Percentiles rank a stretch among this genome's conserved stretches.
These are phyloP conservation scores for Ashinkailepas kermadecensis DNA, from an alignment of 2,888 invertebrate genomes.

Conservation along the genomic window DNA sequence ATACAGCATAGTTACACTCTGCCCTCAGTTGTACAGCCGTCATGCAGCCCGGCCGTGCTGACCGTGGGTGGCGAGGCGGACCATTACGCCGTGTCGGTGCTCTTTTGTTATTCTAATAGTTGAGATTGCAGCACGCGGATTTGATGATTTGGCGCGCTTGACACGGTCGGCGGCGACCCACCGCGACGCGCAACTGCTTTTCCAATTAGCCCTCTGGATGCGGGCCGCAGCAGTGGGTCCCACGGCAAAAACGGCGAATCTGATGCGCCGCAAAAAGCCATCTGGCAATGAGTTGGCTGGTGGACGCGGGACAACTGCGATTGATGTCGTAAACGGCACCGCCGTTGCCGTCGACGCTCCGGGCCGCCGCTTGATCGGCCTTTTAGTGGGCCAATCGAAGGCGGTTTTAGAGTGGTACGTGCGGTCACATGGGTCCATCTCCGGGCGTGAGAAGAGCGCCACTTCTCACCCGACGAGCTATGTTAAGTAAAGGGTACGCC, in stretches of 20 bases:
- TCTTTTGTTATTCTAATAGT: constrained; percentile 7
- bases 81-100: not conserved
- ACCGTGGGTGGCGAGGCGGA: not conserved
- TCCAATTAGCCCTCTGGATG: constrained; percentile 12
- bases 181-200: not conserved
- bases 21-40: not conserved
- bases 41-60: not conserved
- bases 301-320: not conserved
- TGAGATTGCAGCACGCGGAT: not conserved
- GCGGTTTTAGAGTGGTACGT: not conserved
- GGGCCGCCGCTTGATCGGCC: too few species aligned
- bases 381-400: not conserved
- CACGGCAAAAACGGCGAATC: not conserved
- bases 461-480: not conserved
- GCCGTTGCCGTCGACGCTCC: not conserved
- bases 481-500: constrained; percentile 1
- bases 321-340: not conserved
- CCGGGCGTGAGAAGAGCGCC: not conserved
- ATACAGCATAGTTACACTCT: not conserved
- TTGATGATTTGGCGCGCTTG: not conserved
- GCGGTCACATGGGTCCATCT: not conserved
- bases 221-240: constrained; percentile 21
- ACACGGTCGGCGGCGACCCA: not conserved
- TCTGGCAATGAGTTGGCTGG: not conserved
- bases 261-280: not conserved